phyloP scores from a whole-genome alignment of 2,797 vertebrate genomes.

The Brachymystax lenok region DNA sequence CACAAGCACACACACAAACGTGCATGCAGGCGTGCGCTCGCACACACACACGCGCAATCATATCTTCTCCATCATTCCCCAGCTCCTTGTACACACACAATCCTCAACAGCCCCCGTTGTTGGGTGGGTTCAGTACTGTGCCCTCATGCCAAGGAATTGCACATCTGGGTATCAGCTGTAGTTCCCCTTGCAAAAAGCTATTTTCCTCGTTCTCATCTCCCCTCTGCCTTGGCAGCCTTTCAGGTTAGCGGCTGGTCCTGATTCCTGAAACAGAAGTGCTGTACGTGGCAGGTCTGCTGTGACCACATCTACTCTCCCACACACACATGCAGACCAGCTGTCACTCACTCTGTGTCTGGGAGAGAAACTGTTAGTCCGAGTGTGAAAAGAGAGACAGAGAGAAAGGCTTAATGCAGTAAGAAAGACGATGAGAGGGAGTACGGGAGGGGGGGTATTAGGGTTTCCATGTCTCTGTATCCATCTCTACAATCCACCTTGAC shows the following conservation, averaged over 20 bases:
- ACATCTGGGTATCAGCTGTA: conserved; percentile 5
- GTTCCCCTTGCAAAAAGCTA: background rate
- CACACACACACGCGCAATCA: background rate
- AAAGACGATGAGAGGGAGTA: background rate
- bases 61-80: background rate
- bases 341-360: background rate
- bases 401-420: background rate
- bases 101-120: background rate
- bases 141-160: background rate
- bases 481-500: background rate
- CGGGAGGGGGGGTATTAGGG: background rate
- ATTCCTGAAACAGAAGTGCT: background rate
- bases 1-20: background rate
- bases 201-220: background rate
- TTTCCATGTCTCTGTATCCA: background rate
- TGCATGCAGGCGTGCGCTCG: background rate
- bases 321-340: conserved; percentile 12
- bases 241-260: conserved; percentile 3
- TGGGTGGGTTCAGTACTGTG: background rate
- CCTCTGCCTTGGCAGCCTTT: background rate
- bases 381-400: background rate
- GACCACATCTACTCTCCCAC: background rate
- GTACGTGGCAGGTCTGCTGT: conserved; percentile 5
- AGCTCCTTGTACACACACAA: background rate
- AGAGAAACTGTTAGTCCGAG: background rate